Percentiles rank a stretch among this genome's conserved stretches.
phyloP scores from a whole-genome alignment of 1,140 invertebrate genomes.

The Choristoneura fumiferana region DNA sequence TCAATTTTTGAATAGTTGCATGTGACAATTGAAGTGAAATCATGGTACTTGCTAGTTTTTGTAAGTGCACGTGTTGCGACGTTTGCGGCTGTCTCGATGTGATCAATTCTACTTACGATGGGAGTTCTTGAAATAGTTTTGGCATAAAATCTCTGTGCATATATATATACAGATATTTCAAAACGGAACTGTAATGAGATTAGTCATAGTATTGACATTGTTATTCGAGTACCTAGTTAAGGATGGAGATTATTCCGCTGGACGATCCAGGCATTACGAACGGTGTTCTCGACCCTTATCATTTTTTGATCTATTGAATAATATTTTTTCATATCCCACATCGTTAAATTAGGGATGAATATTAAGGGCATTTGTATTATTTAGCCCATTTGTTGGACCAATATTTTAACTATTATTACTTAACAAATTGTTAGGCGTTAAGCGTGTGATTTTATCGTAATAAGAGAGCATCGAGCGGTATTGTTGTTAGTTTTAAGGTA shows the following conservation, averaged over 20 bases:
- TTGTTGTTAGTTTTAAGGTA: conserved; percentile 77
- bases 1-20: conserved; percentile 64
- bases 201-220: conserved; percentile 77
- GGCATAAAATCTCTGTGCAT: conserved; percentile 63
- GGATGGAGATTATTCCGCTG: conserved; percentile 73
- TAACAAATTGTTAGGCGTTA: conserved; percentile 78
- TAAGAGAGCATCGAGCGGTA: conserved; percentile 75
- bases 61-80: conserved; percentile 60
- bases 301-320: conserved; percentile 77
- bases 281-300: conserved; percentile 72
- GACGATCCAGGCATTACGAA: conserved; percentile 59
- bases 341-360: conserved; percentile 78
- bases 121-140: conserved; percentile 47
- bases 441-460: conserved; percentile 77
- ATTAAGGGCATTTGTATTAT: conserved; percentile 78
- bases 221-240: conserved; percentile 73
- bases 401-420: conserved; percentile 77
- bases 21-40: conserved; percentile 52
- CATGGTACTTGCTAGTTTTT: conserved; percentile 50
- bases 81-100: conserved; percentile 63
- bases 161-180: no score
- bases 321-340: conserved; percentile 78
- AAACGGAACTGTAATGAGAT: conserved; percentile 75
- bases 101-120: conserved; percentile 57
- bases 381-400: conserved; percentile 79